These are phyloP conservation scores for Sesamia inferens DNA, from an alignment of 2,888 invertebrate genomes.

Conservation along the genomic window DNA sequence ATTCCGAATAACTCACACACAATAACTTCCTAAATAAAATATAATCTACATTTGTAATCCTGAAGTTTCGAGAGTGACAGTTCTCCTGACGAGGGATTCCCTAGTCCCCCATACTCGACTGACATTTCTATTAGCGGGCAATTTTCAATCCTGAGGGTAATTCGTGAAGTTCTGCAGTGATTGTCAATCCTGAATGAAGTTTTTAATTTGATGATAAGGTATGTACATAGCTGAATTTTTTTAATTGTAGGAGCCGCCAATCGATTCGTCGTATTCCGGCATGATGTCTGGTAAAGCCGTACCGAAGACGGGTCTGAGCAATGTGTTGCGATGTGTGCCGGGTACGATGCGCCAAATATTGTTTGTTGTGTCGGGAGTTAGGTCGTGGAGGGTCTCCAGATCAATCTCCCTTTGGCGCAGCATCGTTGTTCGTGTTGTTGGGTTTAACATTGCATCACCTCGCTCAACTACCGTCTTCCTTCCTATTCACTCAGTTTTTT, in stretches of 20 bases:
- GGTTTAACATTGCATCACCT: too few species aligned
- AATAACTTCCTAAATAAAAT: constrained; percentile 61
- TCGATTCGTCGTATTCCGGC: too few species aligned
- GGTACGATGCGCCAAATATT: too few species aligned
- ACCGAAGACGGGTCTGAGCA: too few species aligned
- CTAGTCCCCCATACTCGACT: constrained; percentile 43
- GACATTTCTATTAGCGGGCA: constrained; percentile 65
- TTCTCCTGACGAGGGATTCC: constrained; percentile 57
- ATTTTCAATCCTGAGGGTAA: constrained; percentile 55
- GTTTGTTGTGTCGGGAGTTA: too few species aligned
- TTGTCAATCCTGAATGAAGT: constrained; percentile 45
- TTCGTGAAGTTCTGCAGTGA: constrained; percentile 51
- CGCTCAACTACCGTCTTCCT: too few species aligned
- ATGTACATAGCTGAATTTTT: constrained; percentile 23
- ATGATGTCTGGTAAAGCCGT: too few species aligned
- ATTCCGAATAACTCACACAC: constrained; percentile 43
- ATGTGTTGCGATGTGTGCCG: too few species aligned
- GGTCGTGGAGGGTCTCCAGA: too few species aligned
- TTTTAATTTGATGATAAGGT: constrained; percentile 47
- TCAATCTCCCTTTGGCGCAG: too few species aligned
- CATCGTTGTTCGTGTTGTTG: too few species aligned
- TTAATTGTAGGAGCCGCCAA: neutral
- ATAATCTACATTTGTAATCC: constrained; percentile 62
- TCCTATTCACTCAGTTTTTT: too few species aligned
- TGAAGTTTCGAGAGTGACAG: constrained; percentile 58